Evolutionary conservation across 2,888 invertebrate species (phyloP).

Genomic region (Parnassius mnemosyne): DNA sequence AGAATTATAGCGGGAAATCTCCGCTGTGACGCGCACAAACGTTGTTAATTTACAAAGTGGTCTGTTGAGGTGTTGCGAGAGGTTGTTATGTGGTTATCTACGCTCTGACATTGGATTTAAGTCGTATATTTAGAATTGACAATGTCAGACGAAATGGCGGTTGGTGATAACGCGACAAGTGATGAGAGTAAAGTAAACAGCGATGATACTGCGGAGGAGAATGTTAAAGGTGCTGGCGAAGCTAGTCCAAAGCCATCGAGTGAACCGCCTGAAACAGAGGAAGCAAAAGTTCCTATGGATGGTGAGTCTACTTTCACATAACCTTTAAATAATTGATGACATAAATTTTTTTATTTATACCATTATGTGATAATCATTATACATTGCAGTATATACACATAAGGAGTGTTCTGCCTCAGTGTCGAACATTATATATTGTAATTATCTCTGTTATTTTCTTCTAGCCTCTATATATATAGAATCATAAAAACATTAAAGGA

Average conservation of each 20-base stretch:
- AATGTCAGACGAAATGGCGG: slow-evolving; percentile 78
- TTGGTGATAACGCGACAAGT: slow-evolving; percentile 65
- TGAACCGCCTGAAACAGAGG: slow-evolving; percentile 41
- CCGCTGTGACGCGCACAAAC: slow-evolving; percentile 70
- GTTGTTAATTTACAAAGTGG: slow-evolving; percentile 58
- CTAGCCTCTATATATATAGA: not conserved
- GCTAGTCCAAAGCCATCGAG: slow-evolving; percentile 37
- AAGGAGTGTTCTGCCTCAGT: no score
- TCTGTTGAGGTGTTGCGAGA: slow-evolving; percentile 59
- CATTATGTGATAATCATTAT: no score
- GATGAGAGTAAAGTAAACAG: slow-evolving; percentile 55
- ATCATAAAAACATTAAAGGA: not conserved
- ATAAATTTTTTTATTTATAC: slow-evolving; percentile 13
- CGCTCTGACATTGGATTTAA: slow-evolving; percentile 59
- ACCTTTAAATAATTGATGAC: slow-evolving; percentile 39
- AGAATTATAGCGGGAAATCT: slow-evolving; percentile 76
- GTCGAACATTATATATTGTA: no score
- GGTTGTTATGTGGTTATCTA: slow-evolving; percentile 68
- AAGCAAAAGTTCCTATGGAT: slow-evolving; percentile 32
- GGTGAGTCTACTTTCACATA: slow-evolving; percentile 38
- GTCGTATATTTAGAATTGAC: slow-evolving; percentile 64
- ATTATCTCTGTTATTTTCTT: no score
- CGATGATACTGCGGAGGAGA: slow-evolving; percentile 46
- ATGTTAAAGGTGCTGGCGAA: slow-evolving; percentile 42
- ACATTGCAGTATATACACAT: no score